Evolutionary conservation across 2,113 vertebrate species (phyloP), one percentile per base, ranked within the genome.

Genomic region (Steatornis caripensis): DNA sequence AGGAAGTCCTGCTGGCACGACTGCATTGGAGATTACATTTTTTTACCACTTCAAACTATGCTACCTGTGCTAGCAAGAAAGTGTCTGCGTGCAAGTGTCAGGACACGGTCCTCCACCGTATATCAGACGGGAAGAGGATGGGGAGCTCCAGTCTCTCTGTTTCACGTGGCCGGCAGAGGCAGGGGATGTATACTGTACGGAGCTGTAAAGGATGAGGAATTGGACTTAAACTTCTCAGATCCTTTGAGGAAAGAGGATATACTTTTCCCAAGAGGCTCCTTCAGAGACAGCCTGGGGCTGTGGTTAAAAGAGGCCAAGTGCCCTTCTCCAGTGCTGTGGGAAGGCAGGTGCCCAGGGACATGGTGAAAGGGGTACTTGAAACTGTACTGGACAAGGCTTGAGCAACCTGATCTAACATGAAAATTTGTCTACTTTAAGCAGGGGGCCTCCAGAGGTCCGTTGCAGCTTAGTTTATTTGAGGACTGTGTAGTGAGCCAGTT

Each of bases 41-140:
- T 87, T 83, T 91, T 61, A 11, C 32, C 2, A 5, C 51, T 78
- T 70, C 55, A 41, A 58, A n/a, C 49, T 49, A 26, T 1, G 1
- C 19, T 64, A 8, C 20, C 39, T 49, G 23, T 51, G 15, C 36
- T 57, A 20, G 26, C 24, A 74, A 20, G 58, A 17, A 13, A 6
- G 8, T 39, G 45, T 7, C 39, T 29, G 3, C 16, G 30, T n/a
- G 7, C 0, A 0, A 30, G 36, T 1, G 3, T 27, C 54, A 69
- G 51, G 37, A 32, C 58, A 41, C 36, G 20, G 10, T 92, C 34
- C 34, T 68, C 36, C 7, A 0, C 18, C n/a, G n/a, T 51, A 15
- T 9, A 10, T 6, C 6, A 9, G 22, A 23, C 2, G 11, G 32
- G 8, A 81, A 12, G 10, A 53, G 18, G 8, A 36, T 32, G 10